phyloP scores from a whole-genome alignment of 2,113 vertebrate genomes.

The Hippocampus comes region DNA sequence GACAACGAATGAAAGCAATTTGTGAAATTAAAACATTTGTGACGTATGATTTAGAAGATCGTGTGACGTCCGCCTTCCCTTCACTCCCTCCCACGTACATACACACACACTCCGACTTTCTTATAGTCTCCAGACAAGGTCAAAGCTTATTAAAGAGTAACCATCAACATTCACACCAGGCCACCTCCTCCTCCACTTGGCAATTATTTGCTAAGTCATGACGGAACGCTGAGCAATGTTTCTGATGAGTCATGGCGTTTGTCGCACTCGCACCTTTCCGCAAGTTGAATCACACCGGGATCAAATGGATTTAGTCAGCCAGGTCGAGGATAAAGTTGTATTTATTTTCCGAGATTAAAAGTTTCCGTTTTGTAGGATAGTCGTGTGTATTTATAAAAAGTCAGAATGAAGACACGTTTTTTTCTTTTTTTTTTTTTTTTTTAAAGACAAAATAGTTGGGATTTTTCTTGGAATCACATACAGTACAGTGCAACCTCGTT shows the following conservation, averaged over 20 bases:
- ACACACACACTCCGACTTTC: constrained; percentile 70
- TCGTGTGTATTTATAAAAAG: too few relatives aligned
- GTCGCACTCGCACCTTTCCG: background rate
- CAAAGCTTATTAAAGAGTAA: constrained; percentile 78
- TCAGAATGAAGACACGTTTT: too few relatives aligned
- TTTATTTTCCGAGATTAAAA: too few relatives aligned
- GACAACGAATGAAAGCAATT: constrained; percentile 68
- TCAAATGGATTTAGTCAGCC: background rate
- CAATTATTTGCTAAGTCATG: constrained; percentile 72
- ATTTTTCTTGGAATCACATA: too few relatives aligned
- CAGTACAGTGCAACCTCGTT: too few relatives aligned
- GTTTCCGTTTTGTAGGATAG: too few relatives aligned
- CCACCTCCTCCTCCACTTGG: constrained; percentile 50
- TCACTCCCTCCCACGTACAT: constrained; percentile 63
- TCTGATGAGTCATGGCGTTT: constrained; percentile 31
- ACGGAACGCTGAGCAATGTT: constrained; percentile 45
- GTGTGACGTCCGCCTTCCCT: constrained; percentile 33
- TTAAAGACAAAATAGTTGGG: too few relatives aligned
- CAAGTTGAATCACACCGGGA: background rate
- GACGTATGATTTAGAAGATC: constrained; percentile 69
- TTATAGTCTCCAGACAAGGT: constrained; percentile 79
- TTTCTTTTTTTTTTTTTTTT: too few relatives aligned
- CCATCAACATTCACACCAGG: constrained; percentile 71
- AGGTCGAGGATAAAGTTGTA: background rate
- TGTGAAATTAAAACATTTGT: constrained; percentile 76